phyloP scores from a whole-genome alignment of 2,888 invertebrate genomes.

The Thymelicus sylvestris region DNA sequence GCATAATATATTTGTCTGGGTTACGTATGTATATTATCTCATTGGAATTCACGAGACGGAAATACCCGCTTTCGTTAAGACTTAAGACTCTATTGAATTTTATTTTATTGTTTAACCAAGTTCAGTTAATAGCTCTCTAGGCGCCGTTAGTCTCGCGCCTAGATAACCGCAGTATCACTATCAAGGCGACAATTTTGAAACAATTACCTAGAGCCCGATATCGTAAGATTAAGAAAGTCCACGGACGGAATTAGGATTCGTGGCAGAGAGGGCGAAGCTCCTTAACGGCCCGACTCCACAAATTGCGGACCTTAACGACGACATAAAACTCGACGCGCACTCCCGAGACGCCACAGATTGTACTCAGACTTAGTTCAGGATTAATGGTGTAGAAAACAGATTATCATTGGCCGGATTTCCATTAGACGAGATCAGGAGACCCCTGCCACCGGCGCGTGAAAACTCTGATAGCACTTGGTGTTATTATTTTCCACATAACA shows the following conservation, averaged over 20 bases:
- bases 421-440: conserved; percentile 67
- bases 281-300: conserved; percentile 83
- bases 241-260: conserved; percentile 80
- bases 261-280: conserved; percentile 72
- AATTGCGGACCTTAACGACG: conserved; percentile 84
- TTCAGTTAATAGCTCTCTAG: not conserved
- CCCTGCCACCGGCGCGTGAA: conserved; percentile 84
- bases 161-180: conserved; percentile 45
- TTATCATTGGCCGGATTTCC: conserved; percentile 85
- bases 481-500: conserved; percentile 84
- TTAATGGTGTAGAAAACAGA: conserved; percentile 86
- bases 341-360: conserved; percentile 82
- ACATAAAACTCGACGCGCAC: conserved; percentile 82
- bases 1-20: too few relatives aligned
- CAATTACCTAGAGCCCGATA: conserved; percentile 83
- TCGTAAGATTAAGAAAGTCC: conserved; percentile 84
- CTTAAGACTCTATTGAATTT: not conserved
- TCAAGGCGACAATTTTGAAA: conserved; percentile 78
- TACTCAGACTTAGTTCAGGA: conserved; percentile 83
- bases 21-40: too few relatives aligned
- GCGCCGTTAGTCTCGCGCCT: not conserved
- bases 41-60: too few relatives aligned
- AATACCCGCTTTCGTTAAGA: not conserved
- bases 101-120: not conserved
- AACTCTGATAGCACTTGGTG: conserved; percentile 76